Conservation (phyloP, 2,888 invertebrate genomes). For the Tolmerus cingulatus region DNA sequence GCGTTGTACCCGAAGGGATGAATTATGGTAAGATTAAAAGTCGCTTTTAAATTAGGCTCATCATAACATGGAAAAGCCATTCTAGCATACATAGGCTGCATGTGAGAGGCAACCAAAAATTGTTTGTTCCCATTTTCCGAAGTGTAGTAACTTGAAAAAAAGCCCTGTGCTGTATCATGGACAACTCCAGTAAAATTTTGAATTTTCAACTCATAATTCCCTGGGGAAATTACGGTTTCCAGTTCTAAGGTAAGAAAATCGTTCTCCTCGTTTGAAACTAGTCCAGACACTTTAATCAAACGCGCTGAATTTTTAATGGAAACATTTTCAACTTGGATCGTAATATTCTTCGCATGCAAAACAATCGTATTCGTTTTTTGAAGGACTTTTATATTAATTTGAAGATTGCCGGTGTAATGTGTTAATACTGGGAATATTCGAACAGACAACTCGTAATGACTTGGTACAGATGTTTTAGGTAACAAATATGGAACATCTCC, state of each 20-base stretch:
- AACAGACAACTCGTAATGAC: conserved; percentile 10
- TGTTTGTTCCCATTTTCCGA: not conserved
- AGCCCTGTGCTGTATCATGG: not conserved
- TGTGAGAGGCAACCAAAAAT: conserved; percentile 69
- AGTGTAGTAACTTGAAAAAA: conserved; percentile 5
- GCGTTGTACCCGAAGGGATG: conserved; percentile 58
- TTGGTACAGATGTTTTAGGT: conserved; percentile 27
- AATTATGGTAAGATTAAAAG: conserved; percentile 68
- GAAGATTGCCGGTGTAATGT: conserved; percentile 6
- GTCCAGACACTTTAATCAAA: not conserved
- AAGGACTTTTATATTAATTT: conserved; percentile 1
- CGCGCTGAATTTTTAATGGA: not conserved
- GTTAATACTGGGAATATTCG: not conserved
- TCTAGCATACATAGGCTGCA: conserved; percentile 69
- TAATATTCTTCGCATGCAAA: not conserved
- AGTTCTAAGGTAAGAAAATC: not conserved
- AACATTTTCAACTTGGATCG: not conserved
- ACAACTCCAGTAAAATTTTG: not conserved
- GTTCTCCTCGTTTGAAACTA: not conserved
- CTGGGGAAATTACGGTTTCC: not conserved
- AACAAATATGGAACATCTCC: not conserved
- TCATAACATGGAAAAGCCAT: conserved; percentile 75
- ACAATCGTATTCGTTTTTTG: not conserved
- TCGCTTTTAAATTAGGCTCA: conserved; percentile 71
- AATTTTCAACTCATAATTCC: not conserved